phyloP scores from a whole-genome alignment of 64 coral and sea anemone genomes.

The Pocillopora verrucosa region DNA sequence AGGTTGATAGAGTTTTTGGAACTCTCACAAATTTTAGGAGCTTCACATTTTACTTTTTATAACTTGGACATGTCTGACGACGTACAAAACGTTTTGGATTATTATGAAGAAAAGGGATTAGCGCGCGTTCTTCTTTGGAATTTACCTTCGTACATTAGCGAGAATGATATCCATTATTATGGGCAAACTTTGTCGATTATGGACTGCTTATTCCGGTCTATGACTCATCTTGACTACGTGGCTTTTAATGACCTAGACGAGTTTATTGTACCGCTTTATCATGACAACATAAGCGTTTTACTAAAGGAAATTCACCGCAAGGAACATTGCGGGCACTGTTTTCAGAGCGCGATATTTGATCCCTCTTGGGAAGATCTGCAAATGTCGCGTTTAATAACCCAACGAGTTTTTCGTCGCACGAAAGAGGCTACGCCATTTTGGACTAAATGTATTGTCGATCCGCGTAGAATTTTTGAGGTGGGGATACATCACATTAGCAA shows the following conservation, averaged over 20 bases:
- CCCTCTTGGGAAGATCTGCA: background rate
- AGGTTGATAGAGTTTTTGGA: conserved; percentile 57
- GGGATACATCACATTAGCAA: conserved; percentile 42
- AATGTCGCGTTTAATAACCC: background rate
- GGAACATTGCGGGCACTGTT: conserved; percentile 53
- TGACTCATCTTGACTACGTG: conserved; percentile 14
- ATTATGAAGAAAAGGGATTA: conserved; percentile 44
- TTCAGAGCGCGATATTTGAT: conserved; percentile 56
- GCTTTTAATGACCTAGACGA: conserved; percentile 67
- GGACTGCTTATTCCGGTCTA: conserved; percentile 53
- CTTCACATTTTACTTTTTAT: conserved; percentile 57
- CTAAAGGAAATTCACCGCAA: conserved; percentile 31
- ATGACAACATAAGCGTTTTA: conserved; percentile 12
- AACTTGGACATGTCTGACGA: background rate
- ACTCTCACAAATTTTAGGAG: conserved; percentile 47
- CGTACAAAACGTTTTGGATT: conserved; percentile 17
- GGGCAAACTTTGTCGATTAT: conserved; percentile 45
- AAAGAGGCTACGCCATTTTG: background rate
- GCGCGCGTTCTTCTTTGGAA: conserved; percentile 45
- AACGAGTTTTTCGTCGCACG: conserved; percentile 9
- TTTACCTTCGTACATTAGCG: conserved; percentile 23
- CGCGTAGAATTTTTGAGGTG: conserved; percentile 7
- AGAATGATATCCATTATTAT: conserved; percentile 39
- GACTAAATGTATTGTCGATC: conserved; percentile 18
- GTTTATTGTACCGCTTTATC: conserved; percentile 56